Evolutionary conservation across 2,888 invertebrate genomes (phyloP).

Genomic region (Drosophila lutescens): DNA sequence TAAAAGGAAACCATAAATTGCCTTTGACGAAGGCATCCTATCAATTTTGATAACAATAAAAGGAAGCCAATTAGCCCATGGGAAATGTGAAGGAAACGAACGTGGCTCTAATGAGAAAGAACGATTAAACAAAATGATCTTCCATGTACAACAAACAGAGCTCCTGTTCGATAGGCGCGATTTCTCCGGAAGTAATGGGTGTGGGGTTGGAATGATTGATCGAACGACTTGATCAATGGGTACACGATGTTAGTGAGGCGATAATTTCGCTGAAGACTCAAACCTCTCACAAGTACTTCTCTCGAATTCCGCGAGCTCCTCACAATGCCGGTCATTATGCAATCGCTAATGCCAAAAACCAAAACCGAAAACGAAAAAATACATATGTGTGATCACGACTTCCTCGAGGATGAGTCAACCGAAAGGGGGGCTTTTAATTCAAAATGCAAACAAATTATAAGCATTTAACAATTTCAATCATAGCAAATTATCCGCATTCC

Average conservation of each 20-base stretch:
- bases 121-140: slow-evolving; percentile 8
- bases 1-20: slow-evolving; percentile 11
- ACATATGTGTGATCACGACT: slow-evolving; percentile 47
- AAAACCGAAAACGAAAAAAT: slow-evolving; percentile 1
- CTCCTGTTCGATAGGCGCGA: slow-evolving; percentile 14
- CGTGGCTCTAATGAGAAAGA: slow-evolving; percentile 19
- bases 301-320: slow-evolving; percentile 2
- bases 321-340: slow-evolving; percentile 44
- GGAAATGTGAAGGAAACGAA: slow-evolving; percentile 19
- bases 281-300: neutral
- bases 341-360: slow-evolving; percentile 30
- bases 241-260: slow-evolving; percentile 7
- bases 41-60: slow-evolving; percentile 27
- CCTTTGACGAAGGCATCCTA: neutral
- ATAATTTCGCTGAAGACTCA: neutral
- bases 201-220: slow-evolving; percentile 2
- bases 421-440: slow-evolving; percentile 49
- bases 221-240: slow-evolving; percentile 4
- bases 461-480: slow-evolving; percentile 72
- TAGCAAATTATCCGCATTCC: slow-evolving; percentile 78
- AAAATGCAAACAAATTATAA: slow-evolving; percentile 73
- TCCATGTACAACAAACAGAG: slow-evolving; percentile 10
- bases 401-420: slow-evolving; percentile 51
- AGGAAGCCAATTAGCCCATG: slow-evolving; percentile 21
- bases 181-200: slow-evolving; percentile 33